Percentiles rank a stretch among this genome's conserved stretches.
phyloP scores from a whole-genome alignment of 2,113 vertebrate species.

The Pavo muticus region DNA sequence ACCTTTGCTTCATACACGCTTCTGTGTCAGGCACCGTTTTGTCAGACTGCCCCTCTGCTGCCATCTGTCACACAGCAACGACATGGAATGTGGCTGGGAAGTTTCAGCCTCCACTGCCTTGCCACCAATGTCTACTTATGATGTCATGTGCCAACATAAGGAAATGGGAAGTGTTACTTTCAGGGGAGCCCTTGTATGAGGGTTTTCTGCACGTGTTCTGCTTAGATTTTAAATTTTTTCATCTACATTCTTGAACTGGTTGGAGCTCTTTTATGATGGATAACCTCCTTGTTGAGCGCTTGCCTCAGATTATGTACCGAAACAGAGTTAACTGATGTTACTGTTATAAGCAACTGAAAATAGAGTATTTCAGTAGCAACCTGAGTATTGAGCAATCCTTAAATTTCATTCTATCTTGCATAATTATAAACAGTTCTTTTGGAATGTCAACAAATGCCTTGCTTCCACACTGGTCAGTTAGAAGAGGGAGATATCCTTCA shows the following conservation, averaged over 20 bases:
- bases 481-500: background rate
- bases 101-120: too few relatives aligned
- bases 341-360: conserved; percentile 11
- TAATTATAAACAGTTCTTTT: background rate
- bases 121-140: too few relatives aligned
- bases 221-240: background rate
- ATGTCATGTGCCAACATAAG: too few relatives aligned
- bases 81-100: too few relatives aligned
- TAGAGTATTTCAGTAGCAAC: background rate
- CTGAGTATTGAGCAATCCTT: background rate
- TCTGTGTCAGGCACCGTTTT: too few relatives aligned
- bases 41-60: too few relatives aligned
- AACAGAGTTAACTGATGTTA: background rate
- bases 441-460: background rate
- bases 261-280: background rate
- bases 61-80: too few relatives aligned
- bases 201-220: background rate
- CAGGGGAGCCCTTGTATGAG: background rate
- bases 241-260: background rate
- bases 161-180: too few relatives aligned
- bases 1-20: too few relatives aligned
- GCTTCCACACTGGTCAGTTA: background rate
- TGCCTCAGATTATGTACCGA: background rate
- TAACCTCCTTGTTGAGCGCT: background rate
- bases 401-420: background rate